Evolutionary conservation across 2,888 invertebrate genomes (phyloP).

Genomic region (Dolichomitus sp.): DNA sequence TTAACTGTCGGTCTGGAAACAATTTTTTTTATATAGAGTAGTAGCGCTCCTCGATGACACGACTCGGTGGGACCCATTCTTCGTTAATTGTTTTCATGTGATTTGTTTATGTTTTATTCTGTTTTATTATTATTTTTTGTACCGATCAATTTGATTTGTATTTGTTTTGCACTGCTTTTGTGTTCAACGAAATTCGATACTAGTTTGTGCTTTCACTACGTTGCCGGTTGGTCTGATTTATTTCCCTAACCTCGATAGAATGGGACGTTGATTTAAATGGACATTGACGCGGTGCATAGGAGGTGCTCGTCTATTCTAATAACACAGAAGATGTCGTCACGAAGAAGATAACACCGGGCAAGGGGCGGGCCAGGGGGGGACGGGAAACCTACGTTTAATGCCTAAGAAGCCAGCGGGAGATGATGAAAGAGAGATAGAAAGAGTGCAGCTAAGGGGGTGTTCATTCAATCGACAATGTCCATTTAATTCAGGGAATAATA

Average conservation of each 20-base stretch:
- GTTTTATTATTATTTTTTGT: slow-evolving; percentile 40
- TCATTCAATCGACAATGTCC: slow-evolving; percentile 83
- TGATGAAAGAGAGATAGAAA: slow-evolving; percentile 60
- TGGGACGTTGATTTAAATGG: slow-evolving; percentile 83
- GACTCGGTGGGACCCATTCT: slow-evolving; percentile 66
- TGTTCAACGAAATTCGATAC: slow-evolving; percentile 23
- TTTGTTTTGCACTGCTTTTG: slow-evolving; percentile 22
- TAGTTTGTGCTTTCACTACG: slow-evolving; percentile 31
- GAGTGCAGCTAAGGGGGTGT: slow-evolving; percentile 78
- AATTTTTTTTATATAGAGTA: slow-evolving; percentile 83
- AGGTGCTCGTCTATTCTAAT: slow-evolving; percentile 67
- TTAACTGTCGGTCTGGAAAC: slow-evolving; percentile 86
- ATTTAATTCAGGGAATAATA: slow-evolving; percentile 81
- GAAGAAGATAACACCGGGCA: slow-evolving; percentile 52
- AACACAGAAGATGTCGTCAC: slow-evolving; percentile 39
- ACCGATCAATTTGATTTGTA: slow-evolving; percentile 19
- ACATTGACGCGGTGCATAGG: slow-evolving; percentile 80
- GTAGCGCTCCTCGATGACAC: slow-evolving; percentile 65
- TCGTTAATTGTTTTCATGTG: slow-evolving; percentile 39
- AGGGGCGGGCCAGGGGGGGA: slow-evolving; percentile 55
- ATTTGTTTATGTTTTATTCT: slow-evolving; percentile 48
- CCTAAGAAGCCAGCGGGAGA: slow-evolving; percentile 78
- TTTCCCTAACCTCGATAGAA: slow-evolving; percentile 80
- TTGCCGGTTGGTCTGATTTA: slow-evolving; percentile 21
- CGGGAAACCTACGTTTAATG: slow-evolving; percentile 63